phyloP scores from a whole-genome alignment of 1,140 invertebrate genomes.

The Steinernema feltiae region DNA sequence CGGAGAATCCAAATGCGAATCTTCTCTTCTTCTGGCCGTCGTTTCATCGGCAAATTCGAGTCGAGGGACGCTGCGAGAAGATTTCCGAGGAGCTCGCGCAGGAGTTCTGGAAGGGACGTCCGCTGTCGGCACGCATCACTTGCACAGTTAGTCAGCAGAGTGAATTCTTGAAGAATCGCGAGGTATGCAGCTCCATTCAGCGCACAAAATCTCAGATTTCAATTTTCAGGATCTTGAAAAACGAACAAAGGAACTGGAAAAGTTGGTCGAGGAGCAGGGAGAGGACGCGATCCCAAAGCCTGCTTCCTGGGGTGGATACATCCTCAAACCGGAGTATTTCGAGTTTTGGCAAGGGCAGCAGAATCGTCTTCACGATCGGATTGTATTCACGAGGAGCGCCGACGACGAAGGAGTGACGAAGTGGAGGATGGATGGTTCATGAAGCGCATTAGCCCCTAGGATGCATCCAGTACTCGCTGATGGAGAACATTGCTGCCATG shows the following conservation, averaged over 20 bases:
- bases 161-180: conserved; percentile 69
- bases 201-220: not conserved
- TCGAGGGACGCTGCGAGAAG: not conserved
- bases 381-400: conserved; percentile 66
- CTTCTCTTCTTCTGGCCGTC: conserved; percentile 83
- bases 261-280: conserved; percentile 60
- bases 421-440: not conserved
- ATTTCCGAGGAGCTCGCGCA: not conserved
- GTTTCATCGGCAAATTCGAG: conserved; percentile 65
- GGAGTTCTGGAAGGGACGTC: conserved; percentile 75
- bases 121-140: conserved; percentile 76
- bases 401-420: not conserved
- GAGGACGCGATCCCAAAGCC: conserved; percentile 66
- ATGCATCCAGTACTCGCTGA: too few species aligned
- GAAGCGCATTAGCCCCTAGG: not conserved
- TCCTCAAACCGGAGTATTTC: conserved; percentile 71
- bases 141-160: conserved; percentile 78
- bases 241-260: conserved; percentile 46
- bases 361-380: conserved; percentile 82
- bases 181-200: conserved; percentile 58
- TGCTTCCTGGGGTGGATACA: conserved; percentile 74
- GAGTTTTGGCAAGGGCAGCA: conserved; percentile 97
- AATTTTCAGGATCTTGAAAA: conserved; percentile 52
- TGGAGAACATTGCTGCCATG: too few species aligned
- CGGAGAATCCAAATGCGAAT: conserved; percentile 75